Evolutionary conservation across 2,113 vertebrate species (phyloP).

Genomic region (Petrocephalus microphthalmus): DNA sequence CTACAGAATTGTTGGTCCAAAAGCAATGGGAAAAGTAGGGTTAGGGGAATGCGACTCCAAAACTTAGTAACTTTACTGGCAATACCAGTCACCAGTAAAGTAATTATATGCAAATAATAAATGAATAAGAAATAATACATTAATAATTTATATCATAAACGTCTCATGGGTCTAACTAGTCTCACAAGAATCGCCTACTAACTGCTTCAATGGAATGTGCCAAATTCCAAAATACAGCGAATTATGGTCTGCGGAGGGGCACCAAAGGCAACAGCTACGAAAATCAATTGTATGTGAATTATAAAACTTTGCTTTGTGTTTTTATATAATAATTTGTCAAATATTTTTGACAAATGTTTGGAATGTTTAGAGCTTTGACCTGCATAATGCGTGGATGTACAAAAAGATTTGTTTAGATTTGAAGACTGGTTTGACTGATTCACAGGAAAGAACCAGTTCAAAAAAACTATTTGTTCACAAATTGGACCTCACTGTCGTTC

Average conservation of each 20-base stretch:
- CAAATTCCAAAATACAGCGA: too few species aligned
- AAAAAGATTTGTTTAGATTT: background rate
- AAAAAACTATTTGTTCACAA: background rate
- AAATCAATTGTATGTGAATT: background rate
- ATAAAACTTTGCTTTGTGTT: background rate
- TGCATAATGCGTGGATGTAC: background rate
- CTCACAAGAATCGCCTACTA: background rate
- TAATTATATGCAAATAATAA: background rate
- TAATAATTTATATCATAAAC: background rate
- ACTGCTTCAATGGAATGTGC: background rate
- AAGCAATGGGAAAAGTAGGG: background rate
- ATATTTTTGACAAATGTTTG: background rate
- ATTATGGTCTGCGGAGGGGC: background rate
- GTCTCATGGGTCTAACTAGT: background rate
- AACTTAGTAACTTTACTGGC: background rate
- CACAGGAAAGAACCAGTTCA: background rate
- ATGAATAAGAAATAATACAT: background rate
- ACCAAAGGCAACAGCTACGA: background rate
- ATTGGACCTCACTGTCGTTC: too few species aligned
- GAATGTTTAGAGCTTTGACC: background rate
- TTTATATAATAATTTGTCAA: background rate
- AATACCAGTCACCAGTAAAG: background rate
- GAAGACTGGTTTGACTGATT: background rate
- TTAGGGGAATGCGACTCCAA: background rate
- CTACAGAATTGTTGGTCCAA: background rate